phyloP scores from a whole-genome alignment of 2,797 vertebrate genomes.

The Jordanella pulchra region DNA sequence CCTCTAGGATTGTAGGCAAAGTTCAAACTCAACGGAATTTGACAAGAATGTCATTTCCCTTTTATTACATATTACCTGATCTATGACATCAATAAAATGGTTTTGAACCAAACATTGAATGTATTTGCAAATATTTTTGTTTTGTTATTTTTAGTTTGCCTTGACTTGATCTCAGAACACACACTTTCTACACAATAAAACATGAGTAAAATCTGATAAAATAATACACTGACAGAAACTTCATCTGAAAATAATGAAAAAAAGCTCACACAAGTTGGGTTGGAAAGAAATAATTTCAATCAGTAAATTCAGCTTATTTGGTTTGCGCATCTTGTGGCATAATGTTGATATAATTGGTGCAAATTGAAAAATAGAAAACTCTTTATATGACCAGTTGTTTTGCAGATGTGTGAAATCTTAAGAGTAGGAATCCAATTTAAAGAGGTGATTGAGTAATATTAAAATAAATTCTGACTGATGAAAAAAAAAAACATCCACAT shows the following conservation, averaged over 20 bases:
- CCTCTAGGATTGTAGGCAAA: no score
- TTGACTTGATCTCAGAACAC: constrained; percentile 13
- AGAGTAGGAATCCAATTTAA: neutral
- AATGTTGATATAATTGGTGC: constrained; percentile 31
- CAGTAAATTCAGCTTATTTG: neutral
- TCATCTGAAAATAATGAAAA: neutral
- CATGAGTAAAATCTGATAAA: neutral
- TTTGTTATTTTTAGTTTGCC: neutral
- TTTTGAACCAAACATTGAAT: no score
- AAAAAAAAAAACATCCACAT: neutral
- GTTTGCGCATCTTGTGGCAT: neutral
- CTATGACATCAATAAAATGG: no score
- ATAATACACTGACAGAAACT: neutral
- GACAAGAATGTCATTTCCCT: no score
- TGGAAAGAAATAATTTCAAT: constrained; percentile 16
- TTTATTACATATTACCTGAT: no score
- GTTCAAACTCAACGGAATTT: no score
- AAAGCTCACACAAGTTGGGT: constrained; percentile 5
- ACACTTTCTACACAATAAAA: constrained; percentile 11
- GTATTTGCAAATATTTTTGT: no score
- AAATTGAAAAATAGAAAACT: constrained; percentile 12
- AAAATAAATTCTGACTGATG: constrained; percentile 1
- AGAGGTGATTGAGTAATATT: neutral
- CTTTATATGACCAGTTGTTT: neutral
- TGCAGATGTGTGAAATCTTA: neutral